A percentile compares a stretch with the other conserved stretches of the same genome.
phyloP scores from a whole-genome alignment of 1,140 invertebrate species.

The Charaxes varanes region DNA sequence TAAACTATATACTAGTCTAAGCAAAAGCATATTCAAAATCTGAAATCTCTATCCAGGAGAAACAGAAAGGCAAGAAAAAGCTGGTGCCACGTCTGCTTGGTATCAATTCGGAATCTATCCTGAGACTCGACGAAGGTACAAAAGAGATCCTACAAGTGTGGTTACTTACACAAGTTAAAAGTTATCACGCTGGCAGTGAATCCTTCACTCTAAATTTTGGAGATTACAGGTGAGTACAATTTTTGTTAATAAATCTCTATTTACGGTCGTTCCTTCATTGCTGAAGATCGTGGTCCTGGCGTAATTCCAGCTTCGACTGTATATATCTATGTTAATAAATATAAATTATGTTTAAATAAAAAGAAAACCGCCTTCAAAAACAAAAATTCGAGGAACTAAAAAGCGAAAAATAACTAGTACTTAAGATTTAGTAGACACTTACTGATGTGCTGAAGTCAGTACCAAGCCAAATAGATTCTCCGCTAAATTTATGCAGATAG shows the following conservation, averaged over 20 bases:
- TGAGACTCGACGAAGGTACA: conserved; percentile 96
- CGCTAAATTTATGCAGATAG: too few relatives aligned
- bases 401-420: too few relatives aligned
- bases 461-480: too few relatives aligned
- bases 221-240: conserved; percentile 91
- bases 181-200: conserved; percentile 79
- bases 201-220: conserved; percentile 99
- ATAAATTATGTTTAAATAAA: too few relatives aligned
- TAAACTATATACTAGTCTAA: too few relatives aligned
- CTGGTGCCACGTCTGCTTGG: conserved; percentile 96
- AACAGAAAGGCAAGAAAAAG: conserved; percentile 98
- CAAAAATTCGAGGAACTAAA: too few relatives aligned
- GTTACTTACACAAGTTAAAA: conserved; percentile 96
- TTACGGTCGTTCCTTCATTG: too few relatives aligned
- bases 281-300: too few relatives aligned
- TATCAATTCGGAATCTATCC: conserved; percentile 97
- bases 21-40: too few relatives aligned
- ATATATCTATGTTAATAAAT: background rate
- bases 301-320: background rate
- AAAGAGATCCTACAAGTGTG: conserved; percentile 97
- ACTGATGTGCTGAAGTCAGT: too few relatives aligned
- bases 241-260: background rate
- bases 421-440: too few relatives aligned
- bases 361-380: too few relatives aligned
- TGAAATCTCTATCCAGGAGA: conserved; percentile 83